Evolutionary conservation across 2,113 vertebrate genomes (phyloP).

Genomic region (Glaucomys volans): DNA sequence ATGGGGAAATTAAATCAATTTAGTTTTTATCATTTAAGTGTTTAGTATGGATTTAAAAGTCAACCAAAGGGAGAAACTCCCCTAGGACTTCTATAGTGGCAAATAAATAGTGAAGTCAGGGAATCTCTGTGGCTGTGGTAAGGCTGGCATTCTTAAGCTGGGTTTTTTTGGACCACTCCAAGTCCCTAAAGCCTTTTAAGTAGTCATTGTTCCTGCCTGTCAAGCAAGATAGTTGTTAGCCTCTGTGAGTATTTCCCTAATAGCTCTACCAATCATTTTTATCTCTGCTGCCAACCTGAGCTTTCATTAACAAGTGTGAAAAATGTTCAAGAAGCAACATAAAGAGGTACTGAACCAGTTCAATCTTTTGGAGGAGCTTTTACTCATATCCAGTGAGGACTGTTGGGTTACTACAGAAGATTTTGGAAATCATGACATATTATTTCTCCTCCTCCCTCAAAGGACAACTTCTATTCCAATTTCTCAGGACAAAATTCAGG

Average conservation of each 20-base stretch:
- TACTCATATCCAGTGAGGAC: not conserved
- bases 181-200: constrained; percentile 18
- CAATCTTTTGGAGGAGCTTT: constrained; percentile 41
- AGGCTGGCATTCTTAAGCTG: not conserved
- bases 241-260: constrained; percentile 69
- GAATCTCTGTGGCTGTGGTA: not conserved
- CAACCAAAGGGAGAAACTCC: not conserved
- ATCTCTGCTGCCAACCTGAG: constrained; percentile 66
- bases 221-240: constrained; percentile 62
- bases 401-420: not conserved
- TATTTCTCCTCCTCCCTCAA: not conserved
- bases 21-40: not conserved
- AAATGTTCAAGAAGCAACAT: constrained; percentile 55
- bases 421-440: not conserved
- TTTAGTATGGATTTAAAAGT: constrained; percentile 28
- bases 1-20: not conserved
- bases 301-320: constrained; percentile 70
- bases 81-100: not conserved
- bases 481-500: not conserved
- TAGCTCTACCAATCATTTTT: constrained; percentile 72
- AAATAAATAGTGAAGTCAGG: not conserved
- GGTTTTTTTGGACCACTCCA: not conserved
- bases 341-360: constrained; percentile 24
- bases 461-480: not conserved
- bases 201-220: constrained; percentile 68